These are phyloP conservation scores for Falco biarmicus DNA, from an alignment of 2,797 vertebrate genomes.

Conservation along the genomic window DNA sequence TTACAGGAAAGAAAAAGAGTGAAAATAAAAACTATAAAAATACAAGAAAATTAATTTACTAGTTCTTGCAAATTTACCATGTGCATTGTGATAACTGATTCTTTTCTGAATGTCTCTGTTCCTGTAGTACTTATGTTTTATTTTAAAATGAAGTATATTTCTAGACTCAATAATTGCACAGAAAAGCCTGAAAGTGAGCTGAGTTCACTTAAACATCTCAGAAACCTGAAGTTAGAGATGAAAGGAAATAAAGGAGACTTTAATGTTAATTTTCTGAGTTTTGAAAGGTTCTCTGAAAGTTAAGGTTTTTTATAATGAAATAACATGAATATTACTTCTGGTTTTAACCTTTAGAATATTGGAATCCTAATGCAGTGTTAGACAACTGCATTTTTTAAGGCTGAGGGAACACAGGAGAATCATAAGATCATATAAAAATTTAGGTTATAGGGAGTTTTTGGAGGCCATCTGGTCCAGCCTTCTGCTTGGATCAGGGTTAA, in stretches of 20 bases:
- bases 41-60: background rate
- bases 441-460: slow-evolving; percentile 44
- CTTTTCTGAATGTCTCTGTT: background rate
- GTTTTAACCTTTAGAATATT: background rate
- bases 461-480: slow-evolving; percentile 50
- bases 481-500: slow-evolving; percentile 53
- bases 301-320: background rate
- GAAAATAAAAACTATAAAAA: background rate
- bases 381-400: slow-evolving; percentile 13
- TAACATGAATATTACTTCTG: background rate
- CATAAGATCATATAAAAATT: slow-evolving; percentile 31
- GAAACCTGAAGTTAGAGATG: background rate
- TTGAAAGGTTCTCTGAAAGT: background rate
- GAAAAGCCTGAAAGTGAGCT: background rate
- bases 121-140: background rate
- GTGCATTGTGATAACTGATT: background rate
- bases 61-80: background rate
- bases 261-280: background rate
- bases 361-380: background rate
- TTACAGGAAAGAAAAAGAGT: background rate
- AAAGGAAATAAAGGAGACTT: background rate
- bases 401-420: slow-evolving; percentile 1
- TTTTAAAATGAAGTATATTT: background rate
- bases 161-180: background rate
- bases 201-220: background rate